A percentile compares a stretch with the other conserved stretches of the same genome.
Conservation (phyloP, 1,140 invertebrate genomes). For the Myzus persicae region DNA sequence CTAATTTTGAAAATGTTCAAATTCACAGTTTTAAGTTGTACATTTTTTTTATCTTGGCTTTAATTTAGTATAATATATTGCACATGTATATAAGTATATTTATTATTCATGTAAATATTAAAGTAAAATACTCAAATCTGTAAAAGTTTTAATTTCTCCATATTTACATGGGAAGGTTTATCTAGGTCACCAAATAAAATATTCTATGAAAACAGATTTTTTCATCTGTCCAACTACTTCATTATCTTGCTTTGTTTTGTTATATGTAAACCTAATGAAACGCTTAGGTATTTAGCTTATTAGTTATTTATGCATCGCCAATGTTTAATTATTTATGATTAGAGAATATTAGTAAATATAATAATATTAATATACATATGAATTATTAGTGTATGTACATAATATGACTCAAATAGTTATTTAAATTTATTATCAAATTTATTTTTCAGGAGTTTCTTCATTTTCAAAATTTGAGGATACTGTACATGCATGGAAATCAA, state of each 20-base stretch:
- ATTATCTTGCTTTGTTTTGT: background rate
- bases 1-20: too few relatives aligned
- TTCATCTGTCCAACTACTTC: background rate
- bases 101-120: too few relatives aligned
- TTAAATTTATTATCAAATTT: background rate
- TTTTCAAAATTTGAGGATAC: background rate
- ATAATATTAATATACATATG: too few relatives aligned
- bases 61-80: too few relatives aligned
- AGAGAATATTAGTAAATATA: background rate
- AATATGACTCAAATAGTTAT: background rate
- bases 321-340: background rate
- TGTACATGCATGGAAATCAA: constrained; percentile 36
- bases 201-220: too few relatives aligned
- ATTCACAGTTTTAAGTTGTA: too few relatives aligned
- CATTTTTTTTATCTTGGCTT: too few relatives aligned
- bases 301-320: background rate
- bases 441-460: background rate
- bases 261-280: background rate
- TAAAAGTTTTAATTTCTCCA: too few relatives aligned
- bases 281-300: background rate
- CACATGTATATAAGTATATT: too few relatives aligned
- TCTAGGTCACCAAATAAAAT: too few relatives aligned
- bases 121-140: background rate
- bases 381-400: too few relatives aligned
- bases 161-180: too few relatives aligned